Base-by-base conservation (phyloP, 2,113 vertebrate genomes). In the Esox niger region DNA sequence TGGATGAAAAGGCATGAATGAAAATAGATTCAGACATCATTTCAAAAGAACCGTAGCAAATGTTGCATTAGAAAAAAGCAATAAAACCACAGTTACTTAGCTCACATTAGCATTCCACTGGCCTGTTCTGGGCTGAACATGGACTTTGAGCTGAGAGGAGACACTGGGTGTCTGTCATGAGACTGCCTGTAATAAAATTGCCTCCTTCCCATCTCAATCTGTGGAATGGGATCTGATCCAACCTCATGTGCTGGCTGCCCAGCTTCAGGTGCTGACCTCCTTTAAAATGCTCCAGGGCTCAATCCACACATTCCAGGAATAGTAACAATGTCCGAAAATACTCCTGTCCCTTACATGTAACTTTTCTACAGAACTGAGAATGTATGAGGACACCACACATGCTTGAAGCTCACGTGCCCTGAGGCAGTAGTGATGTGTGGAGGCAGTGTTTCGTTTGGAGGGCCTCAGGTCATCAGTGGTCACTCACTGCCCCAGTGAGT, bases 401-500 rank as follows among this genome's bases (percentile, higher is more conserved):
- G 4, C 21, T 27, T 30, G 13, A 49, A 13, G 43, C 21, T 38
- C 38, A 56, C 13, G 30, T 11, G 4, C 21, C 66, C 31, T 73
- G 52, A 58, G 43, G 57, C 8, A 61, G 62, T 23, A 32, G 7
- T 33, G 47, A 66, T 69, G 30, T 68, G 43, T 54, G 4, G 59
- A 59, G 26, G 27, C 54, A 47, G 68, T 21, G 21, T 55, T 60
- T 67, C 55, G 33, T 27, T 54, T 38, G 56, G 64, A 70, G 60
- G 68, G 60, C 31, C 64, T 29, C 31, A 13, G 38, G 32, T 54
- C 66, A 25, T 62, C 66, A 70, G 21, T 61, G 35, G 38, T 43
- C 61, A 30, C 61, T 62, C 33, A 43, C 13, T 17, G 38, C 13
- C 38, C 13, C 38, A 71, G 46, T 61, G 64, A 76, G 74, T 21